A percentile compares a stretch with the other conserved stretches of the same genome.
Conservation (phyloP, 2,888 invertebrate species). For the Hypolimnas misippus region DNA sequence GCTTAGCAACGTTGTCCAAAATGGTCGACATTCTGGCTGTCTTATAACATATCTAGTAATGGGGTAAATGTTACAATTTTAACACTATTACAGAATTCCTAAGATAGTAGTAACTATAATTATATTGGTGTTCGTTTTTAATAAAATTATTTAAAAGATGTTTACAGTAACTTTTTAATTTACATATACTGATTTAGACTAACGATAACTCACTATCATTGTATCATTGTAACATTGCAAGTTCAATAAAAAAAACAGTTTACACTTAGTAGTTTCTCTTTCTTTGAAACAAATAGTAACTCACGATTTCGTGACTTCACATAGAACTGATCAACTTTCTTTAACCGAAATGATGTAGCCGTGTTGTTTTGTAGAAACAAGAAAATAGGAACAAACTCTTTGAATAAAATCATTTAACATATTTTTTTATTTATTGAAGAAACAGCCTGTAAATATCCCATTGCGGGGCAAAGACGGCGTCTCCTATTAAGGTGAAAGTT, state of each 20-base stretch:
- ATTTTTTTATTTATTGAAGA: no score
- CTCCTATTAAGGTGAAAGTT: no score
- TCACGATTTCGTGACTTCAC: constrained; percentile 65
- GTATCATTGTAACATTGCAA: constrained; percentile 2
- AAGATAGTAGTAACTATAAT: no score
- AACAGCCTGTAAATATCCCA: no score
- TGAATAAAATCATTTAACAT: background rate
- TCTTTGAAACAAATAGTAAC: constrained; percentile 45
- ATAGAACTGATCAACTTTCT: constrained; percentile 43
- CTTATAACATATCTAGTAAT: no score
- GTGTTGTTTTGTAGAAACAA: background rate
- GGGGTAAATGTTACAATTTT: no score
- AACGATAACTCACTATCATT: background rate
- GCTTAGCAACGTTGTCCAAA: no score
- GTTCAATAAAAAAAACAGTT: constrained; percentile 20
- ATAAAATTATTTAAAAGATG: no score
- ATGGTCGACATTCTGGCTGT: no score
- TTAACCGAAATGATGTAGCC: background rate
- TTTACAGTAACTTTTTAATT: background rate
- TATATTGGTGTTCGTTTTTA: no score
- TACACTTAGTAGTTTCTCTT: constrained; percentile 47
- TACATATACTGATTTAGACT: background rate
- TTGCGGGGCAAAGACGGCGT: no score
- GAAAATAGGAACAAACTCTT: background rate
- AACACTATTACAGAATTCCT: background rate